Percentiles rank a stretch among this genome's conserved stretches.
phyloP scores from a whole-genome alignment of 1,140 invertebrate genomes.

The Pygmarrhopalites habei region DNA sequence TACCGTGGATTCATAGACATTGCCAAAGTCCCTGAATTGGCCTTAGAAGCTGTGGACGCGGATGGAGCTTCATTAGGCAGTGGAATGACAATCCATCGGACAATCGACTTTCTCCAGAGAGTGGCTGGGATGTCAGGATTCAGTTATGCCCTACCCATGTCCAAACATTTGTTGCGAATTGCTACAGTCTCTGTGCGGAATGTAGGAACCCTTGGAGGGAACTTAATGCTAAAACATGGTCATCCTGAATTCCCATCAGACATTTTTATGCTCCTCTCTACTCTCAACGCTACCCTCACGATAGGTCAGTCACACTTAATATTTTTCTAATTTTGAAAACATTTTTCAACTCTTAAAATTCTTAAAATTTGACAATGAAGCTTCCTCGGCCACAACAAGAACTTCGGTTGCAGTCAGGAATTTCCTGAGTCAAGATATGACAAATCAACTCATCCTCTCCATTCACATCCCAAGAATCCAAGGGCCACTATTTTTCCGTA shows the following conservation, averaged over 20 bases:
- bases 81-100: not conserved
- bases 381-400: no score
- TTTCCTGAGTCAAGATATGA: not conserved
- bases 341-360: not conserved
- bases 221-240: slow-evolving; percentile 48
- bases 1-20: not conserved
- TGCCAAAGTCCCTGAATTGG: not conserved
- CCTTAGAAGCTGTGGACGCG: not conserved
- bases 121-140: slow-evolving; percentile 48
- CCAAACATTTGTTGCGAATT: slow-evolving; percentile 59
- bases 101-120: slow-evolving; percentile 48
- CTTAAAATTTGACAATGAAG: not conserved
- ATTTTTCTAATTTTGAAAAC: not conserved
- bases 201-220: slow-evolving; percentile 50
- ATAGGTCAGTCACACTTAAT: not conserved
- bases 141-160: slow-evolving; percentile 50
- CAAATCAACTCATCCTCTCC: not conserved
- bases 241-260: slow-evolving; percentile 49
- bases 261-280: slow-evolving; percentile 46
- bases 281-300: slow-evolving; percentile 39
- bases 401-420: not conserved
- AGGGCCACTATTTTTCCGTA: not conserved
- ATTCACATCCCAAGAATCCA: slow-evolving; percentile 19
- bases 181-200: slow-evolving; percentile 64
- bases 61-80: not conserved